Evolutionary conservation across 2,113 vertebrate genomes (phyloP).

Genomic region (Mesitornis unicolor): DNA sequence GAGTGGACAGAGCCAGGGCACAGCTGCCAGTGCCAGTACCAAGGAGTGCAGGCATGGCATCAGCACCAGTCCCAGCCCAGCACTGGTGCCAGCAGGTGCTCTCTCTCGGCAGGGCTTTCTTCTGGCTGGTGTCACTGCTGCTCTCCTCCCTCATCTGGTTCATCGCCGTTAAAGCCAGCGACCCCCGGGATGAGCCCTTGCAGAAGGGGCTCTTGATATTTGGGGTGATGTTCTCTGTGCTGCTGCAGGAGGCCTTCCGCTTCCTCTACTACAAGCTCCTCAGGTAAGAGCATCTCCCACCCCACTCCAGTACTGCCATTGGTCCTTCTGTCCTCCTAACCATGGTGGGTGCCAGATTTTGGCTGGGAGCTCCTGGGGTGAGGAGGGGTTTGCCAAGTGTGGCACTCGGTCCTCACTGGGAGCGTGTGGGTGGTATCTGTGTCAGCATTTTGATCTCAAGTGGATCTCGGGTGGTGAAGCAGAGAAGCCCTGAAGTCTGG

Average conservation of each 20-base stretch:
- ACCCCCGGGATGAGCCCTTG: slow-evolving; percentile 30
- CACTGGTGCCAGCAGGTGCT: background rate
- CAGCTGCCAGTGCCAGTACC: background rate
- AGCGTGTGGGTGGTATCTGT: rapidly evolving
- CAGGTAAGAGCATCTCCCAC: slow-evolving; percentile 38
- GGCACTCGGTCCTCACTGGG: rapidly evolving
- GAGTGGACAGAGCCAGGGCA: rapidly evolving
- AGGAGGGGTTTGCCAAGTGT: background rate
- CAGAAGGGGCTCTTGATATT: slow-evolving; percentile 75
- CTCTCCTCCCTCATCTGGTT: slow-evolving; percentile 81
- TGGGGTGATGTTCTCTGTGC: slow-evolving; percentile 77
- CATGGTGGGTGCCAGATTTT: rapidly evolving
- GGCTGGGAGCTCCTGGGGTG: background rate
- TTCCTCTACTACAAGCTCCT: slow-evolving; percentile 79
- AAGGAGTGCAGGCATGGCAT: too few relatives aligned
- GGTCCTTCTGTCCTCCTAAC: background rate
- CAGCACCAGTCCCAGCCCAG: background rate
- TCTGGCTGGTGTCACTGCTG: slow-evolving; percentile 79
- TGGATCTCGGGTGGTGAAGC: background rate
- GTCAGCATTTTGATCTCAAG: rapidly evolving
- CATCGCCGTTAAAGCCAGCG: slow-evolving; percentile 72
- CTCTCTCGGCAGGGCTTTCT: slow-evolving; percentile 71
- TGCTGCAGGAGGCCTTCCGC: slow-evolving; percentile 78
- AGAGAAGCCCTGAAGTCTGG: background rate
- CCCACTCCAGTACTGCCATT: background rate